Base-by-base conservation (phyloP, 2,888 invertebrate species). In the Masnerella sp. region DNA sequence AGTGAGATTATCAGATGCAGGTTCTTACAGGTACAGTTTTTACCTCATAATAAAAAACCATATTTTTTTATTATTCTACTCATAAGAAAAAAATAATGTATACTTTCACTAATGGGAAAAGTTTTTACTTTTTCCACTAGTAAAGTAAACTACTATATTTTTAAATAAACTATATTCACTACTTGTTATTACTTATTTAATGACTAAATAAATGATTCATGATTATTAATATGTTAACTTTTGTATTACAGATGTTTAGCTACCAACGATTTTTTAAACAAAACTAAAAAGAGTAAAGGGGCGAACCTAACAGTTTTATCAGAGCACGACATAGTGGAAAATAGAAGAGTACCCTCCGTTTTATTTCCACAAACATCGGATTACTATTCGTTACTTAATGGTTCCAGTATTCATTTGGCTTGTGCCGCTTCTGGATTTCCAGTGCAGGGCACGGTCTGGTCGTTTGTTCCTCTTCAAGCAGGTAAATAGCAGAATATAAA, bases 381-480 rank as follows among this genome's bases (percentile, higher is more conserved):
- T 65, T 83, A 64, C 69, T 80, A 86, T 81, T 79, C 77, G 77
- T 83, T 87, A 72, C 79, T 85, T 58, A 84, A 82, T 70, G 89
- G 89, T 59, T 85, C 87, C 32, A 85, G 85, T 77, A 84, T 88
- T 47, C 83, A 83, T 54, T 79, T 90, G 69, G 89, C 88, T 76
- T 90, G 90, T 80, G 87, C 89, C 45, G 88, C 88, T 61, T 87
- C 88, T 69, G 89, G 89, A 32, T 85, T 84, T 80, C 89, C 89
- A 69, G 74, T 80, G 17, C 87, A 85, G 45, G 81, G 81, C 58
- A 78, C 88, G 56, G 79, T 81, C 49, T 89, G 89, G 89, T 83
- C 81, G 42, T 87, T 87, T 78, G 75, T 81, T 78, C 80, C 87
- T 75, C 82, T 78, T 62, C 77, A 80, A 70, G 61, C 79, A 75